Evolutionary conservation across 2,113 vertebrate species (phyloP).

Genomic region (Amazona guildingii): DNA sequence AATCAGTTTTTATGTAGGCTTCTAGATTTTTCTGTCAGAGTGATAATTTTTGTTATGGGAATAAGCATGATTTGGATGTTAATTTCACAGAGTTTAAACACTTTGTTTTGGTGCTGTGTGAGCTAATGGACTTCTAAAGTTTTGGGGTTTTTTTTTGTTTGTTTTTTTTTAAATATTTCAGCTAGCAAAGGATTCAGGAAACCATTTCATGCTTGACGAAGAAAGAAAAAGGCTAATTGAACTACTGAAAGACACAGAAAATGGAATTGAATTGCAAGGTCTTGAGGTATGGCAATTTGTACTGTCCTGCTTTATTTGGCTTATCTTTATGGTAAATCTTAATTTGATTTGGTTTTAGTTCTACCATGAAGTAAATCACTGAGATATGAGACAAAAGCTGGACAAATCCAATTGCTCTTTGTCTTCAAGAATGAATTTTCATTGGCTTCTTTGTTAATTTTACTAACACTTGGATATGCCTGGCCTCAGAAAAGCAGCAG

Average conservation of each 20-base stretch:
- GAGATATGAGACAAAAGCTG: neutral
- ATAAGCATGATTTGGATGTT: neutral
- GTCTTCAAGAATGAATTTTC: neutral
- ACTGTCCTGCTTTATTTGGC: neutral
- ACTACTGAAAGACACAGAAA: slow-evolving; percentile 81
- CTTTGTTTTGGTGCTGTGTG: neutral
- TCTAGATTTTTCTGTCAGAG: neutral
- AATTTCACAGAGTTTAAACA: neutral
- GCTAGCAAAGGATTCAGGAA: slow-evolving; percentile 81
- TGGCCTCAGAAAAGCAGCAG: neutral
- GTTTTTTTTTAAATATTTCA: slow-evolving; percentile 56
- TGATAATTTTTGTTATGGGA: neutral
- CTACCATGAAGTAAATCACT: neutral
- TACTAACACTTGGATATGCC: neutral
- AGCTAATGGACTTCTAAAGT: neutral
- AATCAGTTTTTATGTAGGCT: neutral
- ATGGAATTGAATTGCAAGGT: slow-evolving; percentile 49
- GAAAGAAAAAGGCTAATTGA: slow-evolving; percentile 84
- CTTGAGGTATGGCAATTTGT: slow-evolving; percentile 69
- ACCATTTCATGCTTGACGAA: slow-evolving; percentile 77
- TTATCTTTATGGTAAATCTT: neutral
- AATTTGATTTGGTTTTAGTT: neutral
- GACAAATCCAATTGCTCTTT: neutral
- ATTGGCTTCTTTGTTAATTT: neutral
- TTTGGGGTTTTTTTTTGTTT: too few relatives aligned